Evolutionary conservation across 2,888 invertebrate genomes (phyloP), one percentile per base, ranked within the genome.

Genomic region (Dynastes grantii): DNA sequence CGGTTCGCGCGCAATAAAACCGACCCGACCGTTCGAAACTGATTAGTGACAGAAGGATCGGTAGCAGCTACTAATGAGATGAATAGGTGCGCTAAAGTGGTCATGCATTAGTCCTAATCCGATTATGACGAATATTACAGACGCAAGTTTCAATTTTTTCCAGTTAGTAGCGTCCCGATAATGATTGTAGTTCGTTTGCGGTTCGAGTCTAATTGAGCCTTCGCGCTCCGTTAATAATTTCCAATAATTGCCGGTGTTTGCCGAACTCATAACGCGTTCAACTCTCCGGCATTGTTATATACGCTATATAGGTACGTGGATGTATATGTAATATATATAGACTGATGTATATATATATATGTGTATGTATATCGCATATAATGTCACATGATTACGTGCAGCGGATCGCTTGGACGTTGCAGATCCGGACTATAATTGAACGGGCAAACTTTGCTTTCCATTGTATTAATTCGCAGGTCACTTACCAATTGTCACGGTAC

Each of bases 141-240:
- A 76, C 79, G 79, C 71, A 77, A 77, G 76, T 73, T 77, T 79
- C 76, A 77, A 71, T 79, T 79, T 79, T 79, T 79, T 71, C 79
- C 63, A 73, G 77, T 82, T 82, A 82, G 82, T 81, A 79, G 68
- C 80, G 78, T 77, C 78, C 76, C 81, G 82, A 81, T 82, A 82
- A 81, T 82, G 81, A 80, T 79, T 75, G 77, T 64, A 77, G 80
- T 81, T 83, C 82, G 84, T 84, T 84, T 82, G 82, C 83, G 80
- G 80, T 76, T 71, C 73, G 75, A 80, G 77, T 82, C 84, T 84
- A 84, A 84, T 84, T 84, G 83, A 82, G 79, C 80, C 81, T 83
- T 83, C 82, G 83, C 83, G 81, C 80, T 78, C 78, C 78, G 81
- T 80, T 83, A 82, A 83, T 83, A 79, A 82, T 78, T 71, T 82